Evolutionary conservation across 2,797 vertebrate species (phyloP), one percentile per base, ranked within the genome.

Genomic region (Thunnus albacares): DNA sequence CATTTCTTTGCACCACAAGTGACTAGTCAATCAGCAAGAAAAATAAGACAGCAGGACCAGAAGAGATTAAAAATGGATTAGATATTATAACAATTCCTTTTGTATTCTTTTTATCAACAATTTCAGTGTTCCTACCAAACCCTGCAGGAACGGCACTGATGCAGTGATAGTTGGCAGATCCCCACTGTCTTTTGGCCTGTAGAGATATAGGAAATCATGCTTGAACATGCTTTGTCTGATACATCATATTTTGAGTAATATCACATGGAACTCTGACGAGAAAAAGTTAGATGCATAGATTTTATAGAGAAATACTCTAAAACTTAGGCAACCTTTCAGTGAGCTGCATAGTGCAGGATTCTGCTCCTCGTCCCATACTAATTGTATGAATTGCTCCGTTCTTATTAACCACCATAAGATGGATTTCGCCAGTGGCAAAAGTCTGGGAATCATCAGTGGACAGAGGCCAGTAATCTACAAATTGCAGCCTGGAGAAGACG

Each of bases 371-470:
- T 0, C 82, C 80, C 65, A 93, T 88, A 30, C 89, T 91, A 71
- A 97, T 64, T 24, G 95, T 84, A 45, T 95, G 91, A 28, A 96
- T 89, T 6, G 92, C 93, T 52, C 96, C 94, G 65, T 95, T 94
- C 51, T 94, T 94, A 86, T 94, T 95, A 4, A 94, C 68, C 68
- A 95, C 91, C 26, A 96, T 81, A 45, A 97, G 91, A 64, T 91
- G 88, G 43, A 95, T 70, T 0, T 85, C 79, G 30, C 89, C 83
- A 43, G 26, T 47, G 28, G 60, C 61, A 0, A 78, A 65, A 12
- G 35, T 67, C 49, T 73, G 6, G 4, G 70, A 75, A 41, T 80
- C 84, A 57, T 90, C 70, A 0, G 53, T 1, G 18, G 81, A 75
- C 20, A 61, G 79, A n/a, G 87, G 7, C 65, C 83, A 83, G 68